Evolutionary conservation across 2,113 vertebrate genomes (phyloP), one percentile per base, ranked within the genome.

Genomic region (Bos indicus): DNA sequence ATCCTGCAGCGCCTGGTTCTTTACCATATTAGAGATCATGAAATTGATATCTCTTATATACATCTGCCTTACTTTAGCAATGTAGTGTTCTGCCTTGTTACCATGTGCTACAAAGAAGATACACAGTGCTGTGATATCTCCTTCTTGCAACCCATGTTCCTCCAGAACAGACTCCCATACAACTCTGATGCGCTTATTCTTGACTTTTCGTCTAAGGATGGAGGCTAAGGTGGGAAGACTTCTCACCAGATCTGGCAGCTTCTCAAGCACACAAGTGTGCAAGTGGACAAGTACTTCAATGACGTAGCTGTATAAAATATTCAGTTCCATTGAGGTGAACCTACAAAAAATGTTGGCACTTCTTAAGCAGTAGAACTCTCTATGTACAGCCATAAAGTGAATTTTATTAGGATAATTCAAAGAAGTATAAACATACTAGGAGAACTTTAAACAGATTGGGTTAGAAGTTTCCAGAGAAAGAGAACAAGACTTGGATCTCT

Each of bases 221-320:
- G 98, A 98, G 10, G 98, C 77, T 23, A 98, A 95, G n/a, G 98
- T 99, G 43, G 98, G 98, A 91, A 99, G 98, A 64, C 95, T 54
- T 92, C 83, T 96, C 54, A 60, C 95, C 89, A 99, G 83, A 77
- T 98, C 98, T n/a, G 98, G 98, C n/a, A 99, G 92, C 71, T 95
- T 96, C 93, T 95, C 84, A 71, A 98, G 91, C 26, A 98, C 95
- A 46, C 28, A 94, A 30, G 95, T 97, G 54, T 98, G 98, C 90
- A 98, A 97, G 36, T 64, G 85, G 54, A 48, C 59, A 36, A 99
- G 97, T n/a, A 97, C 98, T 96, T 99, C 98, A 26, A 92, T 87
- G 78, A 98, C 88, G 1, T 98, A 98, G 92, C 98, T 98, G 90
- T 98, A 97, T 81, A 99, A 88, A 90, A 99, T 97, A 71, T 97